A percentile compares a stretch with the other conserved stretches of the same genome.
phyloP scores from a whole-genome alignment of 2,797 vertebrate species.

The Tenualosa thibaudeaui region DNA sequence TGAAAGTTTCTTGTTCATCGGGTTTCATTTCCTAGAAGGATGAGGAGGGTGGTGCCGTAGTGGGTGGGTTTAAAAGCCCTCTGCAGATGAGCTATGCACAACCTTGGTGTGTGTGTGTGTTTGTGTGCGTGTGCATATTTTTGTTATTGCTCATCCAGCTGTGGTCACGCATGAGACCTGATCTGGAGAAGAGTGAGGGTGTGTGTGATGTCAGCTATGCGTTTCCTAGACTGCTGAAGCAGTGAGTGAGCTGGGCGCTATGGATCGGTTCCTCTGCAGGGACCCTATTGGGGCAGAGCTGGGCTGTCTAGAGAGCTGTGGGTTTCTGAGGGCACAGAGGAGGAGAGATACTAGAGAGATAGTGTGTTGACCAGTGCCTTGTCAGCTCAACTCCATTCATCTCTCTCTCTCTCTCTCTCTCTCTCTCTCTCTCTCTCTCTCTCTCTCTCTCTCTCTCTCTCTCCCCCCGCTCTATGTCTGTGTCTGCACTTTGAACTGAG shows the following conservation, averaged over 20 bases:
- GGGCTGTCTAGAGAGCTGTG: background rate
- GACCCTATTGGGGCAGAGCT: background rate
- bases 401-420: background rate
- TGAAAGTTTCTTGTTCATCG: background rate
- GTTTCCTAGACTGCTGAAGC: background rate
- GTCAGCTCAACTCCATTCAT: background rate
- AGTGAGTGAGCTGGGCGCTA: background rate
- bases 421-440: background rate
- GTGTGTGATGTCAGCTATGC: background rate
- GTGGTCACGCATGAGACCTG: background rate
- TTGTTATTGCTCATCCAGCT: background rate
- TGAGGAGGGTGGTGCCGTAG: background rate
- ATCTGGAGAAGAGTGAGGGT: background rate
- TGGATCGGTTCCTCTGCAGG: background rate
- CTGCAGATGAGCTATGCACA: background rate
- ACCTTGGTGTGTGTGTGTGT: background rate
- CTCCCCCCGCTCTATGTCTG: background rate
- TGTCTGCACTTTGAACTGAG: background rate
- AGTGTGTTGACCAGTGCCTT: background rate
- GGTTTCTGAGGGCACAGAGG: background rate
- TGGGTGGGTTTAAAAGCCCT: background rate
- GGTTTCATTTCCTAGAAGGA: background rate
- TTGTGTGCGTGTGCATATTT: background rate
- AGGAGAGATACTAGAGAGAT: background rate
- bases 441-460: background rate